Evolutionary conservation across 2,797 vertebrate species (phyloP), one percentile per base, ranked within the genome.

Genomic region (Vultur gryphus): DNA sequence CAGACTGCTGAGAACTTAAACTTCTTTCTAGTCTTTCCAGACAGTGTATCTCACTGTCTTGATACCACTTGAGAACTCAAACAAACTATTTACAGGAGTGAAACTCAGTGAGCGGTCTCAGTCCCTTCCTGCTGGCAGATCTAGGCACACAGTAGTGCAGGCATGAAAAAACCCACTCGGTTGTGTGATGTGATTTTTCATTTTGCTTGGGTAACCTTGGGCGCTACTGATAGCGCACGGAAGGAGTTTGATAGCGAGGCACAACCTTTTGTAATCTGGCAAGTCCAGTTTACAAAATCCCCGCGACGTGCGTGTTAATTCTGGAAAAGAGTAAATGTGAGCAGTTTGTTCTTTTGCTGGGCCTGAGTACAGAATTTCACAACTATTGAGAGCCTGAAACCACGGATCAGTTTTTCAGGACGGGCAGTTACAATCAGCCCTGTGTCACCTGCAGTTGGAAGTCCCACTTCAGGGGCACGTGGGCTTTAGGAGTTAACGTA

Each of bases 271-370:
- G 31, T 61, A 5, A n/a, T 18, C 41, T 69, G 55, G 6, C 0
- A 4, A 43, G 19, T 51, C 64, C n/a, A 5, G 1, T 21, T 64
- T 46, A 20, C 31, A 69, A 16, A 52, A 29, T n/a, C 37, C n/a
- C 33, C 21, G 49, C 0, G 0, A 9, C 0, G 4, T 7, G 35
- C 2, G 0, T 23, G 24, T 37, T 64, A 7, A 11, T 49, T 55
- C 48, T 79, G 77, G 52, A 29, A 14, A 26, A 26, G 41, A 12
- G 7, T 17, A 8, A 39, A 55, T 20, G 54, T 2, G 8, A 54
- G 25, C 0, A 2, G n/a, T 19, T 59, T 0, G 0, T 48, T 58
- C 57, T 33, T 46, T 21, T 67, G 18, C 43, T 51, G 52, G 11
- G 16, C 33, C 70, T 4, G 9, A 28, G 33, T 23, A 10, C 16